Base-by-base conservation (phyloP, 2,113 vertebrate genomes). In the Meriones unguiculatus region DNA sequence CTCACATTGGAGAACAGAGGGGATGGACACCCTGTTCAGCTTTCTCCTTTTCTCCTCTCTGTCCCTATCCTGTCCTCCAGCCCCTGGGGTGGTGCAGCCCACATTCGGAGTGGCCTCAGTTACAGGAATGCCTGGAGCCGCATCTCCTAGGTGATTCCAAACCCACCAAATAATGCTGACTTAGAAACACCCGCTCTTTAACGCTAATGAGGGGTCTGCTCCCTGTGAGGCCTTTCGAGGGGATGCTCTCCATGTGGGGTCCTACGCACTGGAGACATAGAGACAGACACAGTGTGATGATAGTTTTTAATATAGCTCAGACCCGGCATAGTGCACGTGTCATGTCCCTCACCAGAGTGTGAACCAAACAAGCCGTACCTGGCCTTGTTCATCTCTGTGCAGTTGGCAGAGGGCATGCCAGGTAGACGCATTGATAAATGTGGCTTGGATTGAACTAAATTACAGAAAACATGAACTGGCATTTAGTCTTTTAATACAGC, bases 391-490 rank as follows among this genome's bases (percentile, higher is more conserved):
- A 75, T 86, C 59, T 62, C 75, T 81, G 59, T 41, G 62, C 5
- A 76, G 7, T 80, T 77, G 70, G 20, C 22, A 65, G 3, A 54
- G 32, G 46, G 7, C 22, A 72, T 59, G 38, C 35, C 9, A 32
- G 35, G 30, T 4, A 81, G 52, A 65, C 93, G 1, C 54, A 30
- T 32, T 96, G 70, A 67, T 88, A 52, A 97, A 89, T 96, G 59
- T 85, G 76, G 64, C 85, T 95, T 85, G 64, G 50, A 65, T 30
- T 57, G 73, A 41, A 20, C 25, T 78, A 41, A 90, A 73, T 69
- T 94, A 38, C 7, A 95, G 67, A 54, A 87, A 77, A 70, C 41
- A 81, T 50, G 28, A 77, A 62, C 62, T 86, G 35, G 46, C 65
- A 41, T 65, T 87, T 76, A 69, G 24, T 75, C 73, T 22, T n/a